phyloP scores from a whole-genome alignment of 2,797 vertebrate genomes.

The Danio jaintianensis region DNA sequence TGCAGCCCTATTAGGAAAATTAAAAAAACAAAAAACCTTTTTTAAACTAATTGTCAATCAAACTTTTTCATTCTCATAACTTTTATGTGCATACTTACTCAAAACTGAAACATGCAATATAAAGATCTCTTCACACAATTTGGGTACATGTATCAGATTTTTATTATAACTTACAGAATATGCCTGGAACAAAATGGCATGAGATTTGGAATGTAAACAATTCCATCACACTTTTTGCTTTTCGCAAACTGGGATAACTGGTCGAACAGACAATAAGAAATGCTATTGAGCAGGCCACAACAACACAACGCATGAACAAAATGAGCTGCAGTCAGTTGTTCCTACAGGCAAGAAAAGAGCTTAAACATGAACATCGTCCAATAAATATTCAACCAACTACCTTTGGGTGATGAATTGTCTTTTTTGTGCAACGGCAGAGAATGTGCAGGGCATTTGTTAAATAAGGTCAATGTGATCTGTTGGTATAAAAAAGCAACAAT shows the following conservation, averaged over 20 bases:
- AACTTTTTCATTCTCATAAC: too few relatives aligned
- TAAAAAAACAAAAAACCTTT: too few relatives aligned
- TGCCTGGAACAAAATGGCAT: slow-evolving; percentile 61
- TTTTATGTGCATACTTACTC: background rate
- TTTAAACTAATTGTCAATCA: too few relatives aligned
- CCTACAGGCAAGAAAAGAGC: slow-evolving; percentile 22
- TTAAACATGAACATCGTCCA: slow-evolving; percentile 21
- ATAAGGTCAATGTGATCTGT: slow-evolving; percentile 18
- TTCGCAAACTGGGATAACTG: slow-evolving; percentile 44
- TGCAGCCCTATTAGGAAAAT: too few relatives aligned
- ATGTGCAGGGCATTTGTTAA: slow-evolving; percentile 25
- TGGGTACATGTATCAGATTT: slow-evolving; percentile 41
- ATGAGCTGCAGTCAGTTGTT: slow-evolving; percentile 24
- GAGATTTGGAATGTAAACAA: slow-evolving; percentile 61
- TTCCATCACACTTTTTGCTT: slow-evolving; percentile 49
- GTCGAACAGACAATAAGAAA: slow-evolving; percentile 39
- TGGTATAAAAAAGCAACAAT: slow-evolving; percentile 49
- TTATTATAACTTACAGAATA: slow-evolving; percentile 55
- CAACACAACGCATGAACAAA: slow-evolving; percentile 23
- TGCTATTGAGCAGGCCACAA: slow-evolving; percentile 49
- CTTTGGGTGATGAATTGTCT: slow-evolving; percentile 26
- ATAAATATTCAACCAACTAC: slow-evolving; percentile 11
- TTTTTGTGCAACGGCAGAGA: slow-evolving; percentile 12
- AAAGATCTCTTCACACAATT: slow-evolving; percentile 22
- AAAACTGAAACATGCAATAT: background rate